Conservation (phyloP, 1,140 invertebrate genomes). For the Saccostrea glomerata region DNA sequence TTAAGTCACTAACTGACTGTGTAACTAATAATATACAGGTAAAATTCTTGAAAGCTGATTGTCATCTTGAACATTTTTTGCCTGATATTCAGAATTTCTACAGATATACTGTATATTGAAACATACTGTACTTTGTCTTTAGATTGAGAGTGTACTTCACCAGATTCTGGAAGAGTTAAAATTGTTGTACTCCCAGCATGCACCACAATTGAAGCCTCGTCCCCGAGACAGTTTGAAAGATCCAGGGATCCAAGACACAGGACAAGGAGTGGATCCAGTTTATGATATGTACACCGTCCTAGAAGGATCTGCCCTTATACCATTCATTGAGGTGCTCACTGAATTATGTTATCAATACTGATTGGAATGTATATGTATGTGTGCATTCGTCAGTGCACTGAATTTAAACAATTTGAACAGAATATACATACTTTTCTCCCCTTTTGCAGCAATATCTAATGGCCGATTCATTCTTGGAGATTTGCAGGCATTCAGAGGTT, state of each 20-base stretch:
- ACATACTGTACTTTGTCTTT: neutral
- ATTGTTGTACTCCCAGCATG: slow-evolving; percentile 65
- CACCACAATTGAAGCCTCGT: slow-evolving; percentile 68
- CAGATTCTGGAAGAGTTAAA: slow-evolving; percentile 66
- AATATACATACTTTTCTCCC: neutral
- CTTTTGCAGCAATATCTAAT: slow-evolving; percentile 65
- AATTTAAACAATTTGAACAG: neutral
- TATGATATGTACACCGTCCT: slow-evolving; percentile 72
- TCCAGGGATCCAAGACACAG: slow-evolving; percentile 48
- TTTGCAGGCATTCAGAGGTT: slow-evolving; percentile 71
- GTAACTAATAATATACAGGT: no score
- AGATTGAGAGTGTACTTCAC: slow-evolving; percentile 64
- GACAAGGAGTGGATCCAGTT: slow-evolving; percentile 64
- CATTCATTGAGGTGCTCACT: slow-evolving; percentile 71
- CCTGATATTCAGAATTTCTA: no score
- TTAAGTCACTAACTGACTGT: no score
- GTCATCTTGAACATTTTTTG: no score
- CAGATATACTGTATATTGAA: no score
- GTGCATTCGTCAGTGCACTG: no score
- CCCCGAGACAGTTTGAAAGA: slow-evolving; percentile 14
- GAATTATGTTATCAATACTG: slow-evolving; percentile 16
- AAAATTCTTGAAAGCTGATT: no score
- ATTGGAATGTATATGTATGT: neutral
- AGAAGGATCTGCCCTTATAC: slow-evolving; percentile 74
- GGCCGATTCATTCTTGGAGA: slow-evolving; percentile 73